phyloP scores from a whole-genome alignment of 1,140 invertebrate species.

The Drosophila neocordata region DNA sequence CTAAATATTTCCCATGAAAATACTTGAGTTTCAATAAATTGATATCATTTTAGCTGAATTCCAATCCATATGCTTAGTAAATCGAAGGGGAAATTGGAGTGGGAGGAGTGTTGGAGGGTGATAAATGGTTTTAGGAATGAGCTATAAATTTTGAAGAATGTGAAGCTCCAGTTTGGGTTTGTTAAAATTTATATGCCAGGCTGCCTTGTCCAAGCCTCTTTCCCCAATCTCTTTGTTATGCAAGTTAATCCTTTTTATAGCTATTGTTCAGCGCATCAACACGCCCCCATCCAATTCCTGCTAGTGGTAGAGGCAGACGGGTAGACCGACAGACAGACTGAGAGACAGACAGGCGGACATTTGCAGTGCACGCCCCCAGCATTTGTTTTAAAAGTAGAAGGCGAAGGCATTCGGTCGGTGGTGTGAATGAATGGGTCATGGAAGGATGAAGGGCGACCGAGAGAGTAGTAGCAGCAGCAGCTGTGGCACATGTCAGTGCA shows the following conservation, averaged over 20 bases:
- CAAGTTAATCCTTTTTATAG: conserved; percentile 80
- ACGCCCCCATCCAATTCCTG: conserved; percentile 36
- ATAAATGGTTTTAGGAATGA: neutral
- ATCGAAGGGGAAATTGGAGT: no score
- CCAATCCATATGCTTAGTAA: neutral
- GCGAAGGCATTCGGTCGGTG: neutral
- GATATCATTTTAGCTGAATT: no score
- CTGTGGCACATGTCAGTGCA: conserved; percentile 77
- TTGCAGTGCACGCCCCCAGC: conserved; percentile 44
- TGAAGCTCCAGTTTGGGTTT: neutral
- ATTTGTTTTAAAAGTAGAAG: conserved; percentile 58
- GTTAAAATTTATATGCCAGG: conserved; percentile 11
- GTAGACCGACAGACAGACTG: no score
- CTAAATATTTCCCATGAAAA: conserved; percentile 9
- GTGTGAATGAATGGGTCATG: no score
- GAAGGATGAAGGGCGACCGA: neutral
- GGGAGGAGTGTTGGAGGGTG: no score
- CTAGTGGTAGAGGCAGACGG: conserved; percentile 6
- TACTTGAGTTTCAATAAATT: conserved; percentile 44
- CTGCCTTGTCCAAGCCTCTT: conserved; percentile 21
- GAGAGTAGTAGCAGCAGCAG: conserved; percentile 29
- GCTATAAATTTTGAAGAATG: conserved; percentile 43
- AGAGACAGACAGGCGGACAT: conserved; percentile 21
- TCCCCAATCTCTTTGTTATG: conserved; percentile 60
- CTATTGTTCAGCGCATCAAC: conserved; percentile 78